phyloP scores from a whole-genome alignment of 2,888 invertebrate species.

The Bombylius major region DNA sequence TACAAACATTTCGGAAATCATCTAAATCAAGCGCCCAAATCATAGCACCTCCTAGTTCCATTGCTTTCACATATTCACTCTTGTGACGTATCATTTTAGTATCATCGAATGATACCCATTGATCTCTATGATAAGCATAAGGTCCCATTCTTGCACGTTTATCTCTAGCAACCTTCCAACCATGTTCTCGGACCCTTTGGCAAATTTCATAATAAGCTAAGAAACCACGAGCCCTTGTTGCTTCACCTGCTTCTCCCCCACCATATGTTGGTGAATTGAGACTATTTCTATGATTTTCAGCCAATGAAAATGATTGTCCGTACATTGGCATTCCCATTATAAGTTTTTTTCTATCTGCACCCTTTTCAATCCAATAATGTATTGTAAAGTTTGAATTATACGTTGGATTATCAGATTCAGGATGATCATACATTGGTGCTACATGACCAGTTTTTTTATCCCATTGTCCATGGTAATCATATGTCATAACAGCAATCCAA shows the following conservation, averaged over 20 bases:
- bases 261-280: conserved; percentile 70
- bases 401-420: conserved; percentile 57
- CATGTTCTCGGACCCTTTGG: conserved; percentile 56
- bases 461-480: conserved; percentile 88
- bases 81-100: conserved; percentile 70
- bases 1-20: conserved; percentile 70
- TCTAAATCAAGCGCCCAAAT: conserved; percentile 82
- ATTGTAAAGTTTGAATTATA: conserved; percentile 82
- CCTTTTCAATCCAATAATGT: conserved; percentile 72
- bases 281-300: conserved; percentile 49
- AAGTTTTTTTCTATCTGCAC: conserved; percentile 64
- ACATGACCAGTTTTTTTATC: conserved; percentile 83
- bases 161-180: conserved; percentile 69
- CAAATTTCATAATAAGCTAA: conserved; percentile 85
- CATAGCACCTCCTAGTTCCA: conserved; percentile 77
- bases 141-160: conserved; percentile 74
- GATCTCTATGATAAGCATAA: conserved; percentile 68
- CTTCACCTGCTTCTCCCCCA: conserved; percentile 80
- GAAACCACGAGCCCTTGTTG: conserved; percentile 76
- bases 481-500: conserved; percentile 86
- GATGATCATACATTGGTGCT: conserved; percentile 71
- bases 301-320: conserved; percentile 75
- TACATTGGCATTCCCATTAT: conserved; percentile 82
- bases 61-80: conserved; percentile 64
- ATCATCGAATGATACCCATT: conserved; percentile 92